Evolutionary conservation across 2,888 invertebrate species (phyloP).

Genomic region (Thecocarcelia acutangulata): DNA sequence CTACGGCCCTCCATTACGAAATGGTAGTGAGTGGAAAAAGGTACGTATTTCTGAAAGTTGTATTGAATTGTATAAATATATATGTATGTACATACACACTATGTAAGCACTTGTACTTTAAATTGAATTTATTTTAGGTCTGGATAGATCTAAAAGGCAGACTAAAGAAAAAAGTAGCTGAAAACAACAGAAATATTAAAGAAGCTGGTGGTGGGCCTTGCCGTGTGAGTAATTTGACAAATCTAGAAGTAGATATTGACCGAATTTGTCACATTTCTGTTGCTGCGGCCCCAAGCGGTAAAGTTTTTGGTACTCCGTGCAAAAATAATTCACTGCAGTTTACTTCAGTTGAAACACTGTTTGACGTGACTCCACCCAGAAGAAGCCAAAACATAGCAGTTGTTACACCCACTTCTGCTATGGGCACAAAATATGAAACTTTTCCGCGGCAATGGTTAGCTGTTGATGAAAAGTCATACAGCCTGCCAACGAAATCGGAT

Average conservation of each 20-base stretch:
- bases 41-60: background rate
- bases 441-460: background rate
- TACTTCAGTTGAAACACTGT: too few relatives aligned
- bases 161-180: background rate
- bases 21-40: too few relatives aligned
- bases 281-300: too few relatives aligned
- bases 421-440: background rate
- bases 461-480: background rate
- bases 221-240: background rate
- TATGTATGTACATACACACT: too few relatives aligned
- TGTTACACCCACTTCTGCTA: background rate
- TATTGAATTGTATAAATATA: background rate
- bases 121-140: background rate
- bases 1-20: background rate
- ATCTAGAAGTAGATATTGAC: background rate
- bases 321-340: too few relatives aligned
- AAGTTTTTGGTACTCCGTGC: background rate
- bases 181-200: constrained; percentile 4
- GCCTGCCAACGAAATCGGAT: background rate
- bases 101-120: too few relatives aligned
- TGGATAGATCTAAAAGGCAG: constrained; percentile 10
- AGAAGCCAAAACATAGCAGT: background rate
- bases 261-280: background rate
- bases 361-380: background rate
- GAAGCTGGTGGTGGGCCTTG: constrained; percentile 26